Conservation (phyloP, 2,888 invertebrate genomes). For the Anthophora plumipes region DNA sequence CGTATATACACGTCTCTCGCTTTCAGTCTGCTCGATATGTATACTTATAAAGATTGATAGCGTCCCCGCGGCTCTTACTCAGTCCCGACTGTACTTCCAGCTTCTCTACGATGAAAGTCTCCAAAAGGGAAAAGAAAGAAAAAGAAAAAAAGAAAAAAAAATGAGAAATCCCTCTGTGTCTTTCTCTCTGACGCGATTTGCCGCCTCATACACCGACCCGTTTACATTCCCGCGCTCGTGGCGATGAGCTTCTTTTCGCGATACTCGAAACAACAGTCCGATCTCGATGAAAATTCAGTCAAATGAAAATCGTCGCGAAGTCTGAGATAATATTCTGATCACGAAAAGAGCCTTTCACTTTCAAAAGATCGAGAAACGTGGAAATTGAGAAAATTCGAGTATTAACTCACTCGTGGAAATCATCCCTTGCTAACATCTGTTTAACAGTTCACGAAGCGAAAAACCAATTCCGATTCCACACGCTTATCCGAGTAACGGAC, state of each 20-base stretch:
- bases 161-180: constrained; percentile 1
- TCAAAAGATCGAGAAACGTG: too few relatives aligned
- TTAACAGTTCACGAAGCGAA: not conserved
- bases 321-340: too few relatives aligned
- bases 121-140: too few relatives aligned
- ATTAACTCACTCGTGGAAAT: not conserved
- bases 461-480: not conserved
- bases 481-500: not conserved
- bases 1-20: constrained; percentile 8
- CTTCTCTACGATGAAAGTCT: constrained; percentile 21
- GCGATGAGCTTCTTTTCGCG: too few relatives aligned
- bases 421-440: too few relatives aligned
- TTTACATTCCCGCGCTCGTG: not conserved
- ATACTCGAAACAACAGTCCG: too few relatives aligned
- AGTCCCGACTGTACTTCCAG: constrained; percentile 23
- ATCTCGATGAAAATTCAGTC: not conserved
- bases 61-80: constrained; percentile 37
- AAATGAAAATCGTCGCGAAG: too few relatives aligned
- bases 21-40: constrained; percentile 45
- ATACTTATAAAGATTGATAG: constrained; percentile 17
- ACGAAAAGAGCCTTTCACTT: too few relatives aligned
- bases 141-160: too few relatives aligned
- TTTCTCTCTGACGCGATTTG: not conserved
- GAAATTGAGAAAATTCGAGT: not conserved
- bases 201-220: constrained; percentile 11